Conservation (phyloP, 2,888 invertebrate genomes). For the Physocephala rufipes region DNA sequence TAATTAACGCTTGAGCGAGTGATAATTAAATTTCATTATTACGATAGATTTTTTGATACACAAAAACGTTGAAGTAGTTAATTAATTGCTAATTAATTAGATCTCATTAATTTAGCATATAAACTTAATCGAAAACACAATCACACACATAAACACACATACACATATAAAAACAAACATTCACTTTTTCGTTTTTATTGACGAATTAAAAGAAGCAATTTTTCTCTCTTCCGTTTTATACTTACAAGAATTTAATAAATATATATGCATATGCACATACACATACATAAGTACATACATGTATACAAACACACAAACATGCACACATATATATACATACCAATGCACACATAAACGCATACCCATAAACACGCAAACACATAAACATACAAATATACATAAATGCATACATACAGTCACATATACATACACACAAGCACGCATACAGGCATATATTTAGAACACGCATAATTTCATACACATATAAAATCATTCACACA, state of each 20-base stretch:
- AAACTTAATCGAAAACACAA: not conserved
- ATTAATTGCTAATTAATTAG: conserved; percentile 24
- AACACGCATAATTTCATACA: not conserved
- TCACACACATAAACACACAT: conserved; percentile 3
- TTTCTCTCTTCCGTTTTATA: not conserved
- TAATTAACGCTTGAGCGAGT: conserved; percentile 10
- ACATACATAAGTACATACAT: not conserved
- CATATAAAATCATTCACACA: no score
- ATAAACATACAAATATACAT: conserved; percentile 29
- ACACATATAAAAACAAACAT: not conserved
- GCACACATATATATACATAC: conserved; percentile 34
- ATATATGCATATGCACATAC: not conserved
- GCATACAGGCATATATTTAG: not conserved
- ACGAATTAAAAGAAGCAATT: conserved; percentile 31
- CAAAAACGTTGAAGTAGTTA: conserved; percentile 13
- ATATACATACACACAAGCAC: not conserved
- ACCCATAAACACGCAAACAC: no score
- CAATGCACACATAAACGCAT: not conserved
- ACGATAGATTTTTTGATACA: not conserved
- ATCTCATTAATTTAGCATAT: conserved; percentile 17
- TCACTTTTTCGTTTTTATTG: conserved; percentile 35
- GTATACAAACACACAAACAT: conserved; percentile 2
- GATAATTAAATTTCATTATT: not conserved
- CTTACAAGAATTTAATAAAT: not conserved
- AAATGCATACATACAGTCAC: conserved; percentile 3